phyloP scores from a whole-genome alignment of 2,797 vertebrate genomes.

The Micrastur ruficollis region DNA sequence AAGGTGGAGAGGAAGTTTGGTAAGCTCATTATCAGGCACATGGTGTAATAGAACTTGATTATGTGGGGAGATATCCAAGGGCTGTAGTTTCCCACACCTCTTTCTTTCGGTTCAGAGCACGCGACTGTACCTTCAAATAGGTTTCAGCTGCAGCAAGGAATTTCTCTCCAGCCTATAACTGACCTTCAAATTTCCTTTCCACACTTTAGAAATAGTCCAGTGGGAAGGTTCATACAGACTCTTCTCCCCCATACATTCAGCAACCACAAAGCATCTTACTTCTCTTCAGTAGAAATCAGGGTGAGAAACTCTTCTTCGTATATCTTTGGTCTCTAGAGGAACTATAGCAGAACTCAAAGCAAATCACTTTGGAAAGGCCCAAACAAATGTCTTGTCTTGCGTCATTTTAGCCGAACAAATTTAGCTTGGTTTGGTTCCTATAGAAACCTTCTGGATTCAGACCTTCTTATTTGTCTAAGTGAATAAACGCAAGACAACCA shows the following conservation, averaged over 20 bases:
- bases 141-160: background rate
- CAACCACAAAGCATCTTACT: background rate
- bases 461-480: background rate
- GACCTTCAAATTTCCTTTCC: background rate
- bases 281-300: background rate
- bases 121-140: background rate
- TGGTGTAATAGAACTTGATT: background rate
- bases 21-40: background rate
- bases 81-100: background rate
- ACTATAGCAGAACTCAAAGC: background rate
- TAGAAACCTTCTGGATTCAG: background rate
- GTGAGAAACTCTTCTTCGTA: background rate
- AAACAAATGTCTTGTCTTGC: background rate
- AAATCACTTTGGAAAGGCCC: background rate
- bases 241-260: background rate
- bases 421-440: background rate
- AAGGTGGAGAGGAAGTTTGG: background rate
- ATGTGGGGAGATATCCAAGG: background rate
- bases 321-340: background rate
- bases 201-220: background rate
- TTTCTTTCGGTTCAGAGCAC: background rate
- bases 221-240: background rate
- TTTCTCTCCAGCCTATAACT: background rate
- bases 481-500: background rate
- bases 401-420: background rate